A percentile compares a stretch with the other conserved stretches of the same genome.
phyloP scores from a whole-genome alignment of 2,113 vertebrate species.

The Ceuthmochares aereus region DNA sequence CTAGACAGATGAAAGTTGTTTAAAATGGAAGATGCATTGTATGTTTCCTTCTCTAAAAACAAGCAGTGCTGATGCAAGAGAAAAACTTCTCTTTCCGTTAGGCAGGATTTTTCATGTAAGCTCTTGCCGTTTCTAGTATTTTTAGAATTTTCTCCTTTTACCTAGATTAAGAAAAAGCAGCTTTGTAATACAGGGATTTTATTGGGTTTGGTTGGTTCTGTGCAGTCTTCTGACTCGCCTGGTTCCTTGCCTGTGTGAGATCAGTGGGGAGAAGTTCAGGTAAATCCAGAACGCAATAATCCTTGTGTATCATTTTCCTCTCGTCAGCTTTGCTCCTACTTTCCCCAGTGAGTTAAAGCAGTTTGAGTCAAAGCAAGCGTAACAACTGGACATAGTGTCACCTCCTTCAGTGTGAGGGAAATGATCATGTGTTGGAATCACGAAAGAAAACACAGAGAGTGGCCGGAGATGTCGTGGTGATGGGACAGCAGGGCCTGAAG shows the following conservation, averaged over 20 bases:
- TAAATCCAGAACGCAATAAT: neutral
- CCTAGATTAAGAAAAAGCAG: neutral
- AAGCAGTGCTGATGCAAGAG: neutral
- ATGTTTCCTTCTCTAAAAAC: neutral
- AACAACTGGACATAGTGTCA: neutral
- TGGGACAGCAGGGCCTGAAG: neutral
- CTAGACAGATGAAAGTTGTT: neutral
- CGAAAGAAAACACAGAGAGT: neutral
- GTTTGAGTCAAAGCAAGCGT: neutral
- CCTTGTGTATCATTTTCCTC: neutral
- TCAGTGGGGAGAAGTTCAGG: neutral
- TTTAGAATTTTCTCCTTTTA: neutral
- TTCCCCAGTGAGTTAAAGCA: neutral
- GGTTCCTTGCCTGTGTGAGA: neutral
- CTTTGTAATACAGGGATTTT: neutral
- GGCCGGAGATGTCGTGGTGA: neutral
- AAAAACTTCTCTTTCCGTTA: neutral
- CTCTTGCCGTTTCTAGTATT: neutral
- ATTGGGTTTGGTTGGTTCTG: neutral
- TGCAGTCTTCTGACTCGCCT: neutral
- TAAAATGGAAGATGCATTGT: rapidly evolving
- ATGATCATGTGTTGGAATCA: neutral
- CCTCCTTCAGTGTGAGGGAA: neutral
- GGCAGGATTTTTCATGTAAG: neutral
- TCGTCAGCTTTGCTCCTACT: rapidly evolving